phyloP scores from a whole-genome alignment of 2,797 vertebrate species.

The Acipenser transmontanus region DNA sequence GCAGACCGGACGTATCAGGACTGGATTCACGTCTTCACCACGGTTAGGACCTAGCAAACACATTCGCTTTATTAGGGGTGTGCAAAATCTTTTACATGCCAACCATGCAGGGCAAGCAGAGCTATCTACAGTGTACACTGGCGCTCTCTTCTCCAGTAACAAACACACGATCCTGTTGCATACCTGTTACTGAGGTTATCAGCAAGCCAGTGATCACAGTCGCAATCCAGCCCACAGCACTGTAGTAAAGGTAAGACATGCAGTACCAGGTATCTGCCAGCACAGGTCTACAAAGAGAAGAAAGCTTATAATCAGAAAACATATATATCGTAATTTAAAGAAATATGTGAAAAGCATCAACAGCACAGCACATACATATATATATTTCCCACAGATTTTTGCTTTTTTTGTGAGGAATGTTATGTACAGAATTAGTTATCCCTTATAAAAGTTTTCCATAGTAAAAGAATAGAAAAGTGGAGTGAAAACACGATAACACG shows the following conservation, averaged over 20 bases:
- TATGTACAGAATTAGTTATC: conserved; percentile 6
- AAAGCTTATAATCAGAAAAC: too few relatives aligned
- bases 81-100: not conserved
- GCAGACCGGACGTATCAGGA: conserved; percentile 59
- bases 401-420: conserved; percentile 1
- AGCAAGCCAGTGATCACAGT: conserved; percentile 48
- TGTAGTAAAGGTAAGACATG: conserved; percentile 72
- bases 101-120: too few relatives aligned
- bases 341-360: not conserved
- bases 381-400: too few relatives aligned
- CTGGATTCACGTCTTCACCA: conserved; percentile 55
- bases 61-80: conserved; percentile 2
- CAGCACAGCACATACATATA: too few relatives aligned
- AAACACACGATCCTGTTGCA: not conserved
- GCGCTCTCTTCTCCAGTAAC: too few relatives aligned
- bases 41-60: conserved; percentile 48
- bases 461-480: too few relatives aligned
- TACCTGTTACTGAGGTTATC: conserved; percentile 70
- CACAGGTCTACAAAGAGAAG: conserved; percentile 43
- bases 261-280: conserved; percentile 71
- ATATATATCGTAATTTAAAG: not conserved
- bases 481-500: too few relatives aligned
- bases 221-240: conserved; percentile 62
- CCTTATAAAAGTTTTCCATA: too few relatives aligned
- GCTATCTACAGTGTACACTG: too few relatives aligned